Evolutionary conservation across 2,113 vertebrate genomes (phyloP), one percentile per base, ranked within the genome.

Genomic region (Rhabdornis inornatus): DNA sequence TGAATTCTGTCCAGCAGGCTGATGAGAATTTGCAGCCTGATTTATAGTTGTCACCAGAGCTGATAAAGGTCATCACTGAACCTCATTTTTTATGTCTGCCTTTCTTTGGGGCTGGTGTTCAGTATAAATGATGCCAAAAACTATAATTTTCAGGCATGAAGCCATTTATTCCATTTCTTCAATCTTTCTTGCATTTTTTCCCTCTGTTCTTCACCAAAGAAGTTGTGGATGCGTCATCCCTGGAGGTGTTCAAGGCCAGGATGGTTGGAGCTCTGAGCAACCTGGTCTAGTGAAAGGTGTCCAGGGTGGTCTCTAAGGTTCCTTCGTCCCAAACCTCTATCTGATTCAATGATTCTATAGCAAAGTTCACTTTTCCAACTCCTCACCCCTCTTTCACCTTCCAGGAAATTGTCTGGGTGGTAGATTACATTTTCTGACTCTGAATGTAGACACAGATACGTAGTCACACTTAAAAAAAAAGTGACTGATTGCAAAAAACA

Each of bases 11-110:
- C 95, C 95, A 91, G 88, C 11, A 49, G 80, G 87, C 78, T 92
- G 95, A 97, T 72, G 96, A 92, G 96, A 91, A 93, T 93, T 95
- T 96, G 95, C 94, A 89, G 91, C 53, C 87, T 97, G 96, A 97
- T 98, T 98, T 97, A 97, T 96, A 96, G 96, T 96, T 96, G 96
- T 92, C 91, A 90, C 94, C 65, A 60, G 82, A 92, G 94, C 91
- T 97, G 97, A 98, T 98, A 98, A 98, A 98, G 96, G 97, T 95
- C 92, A 97, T 75, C 39, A 19, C 87, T 95, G 94, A 88, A 85
- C 96, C 95, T 97, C 96, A 97, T 96, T 97, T 96, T 94, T 94
- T 92, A 96, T 68, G 85, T 76, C 59, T 86, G 74, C 70, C 80
- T 94, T 95, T 94, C 83, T 85, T 71, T 86, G 69, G 42, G 63